phyloP scores from a whole-genome alignment of 1,140 invertebrate species.

The Probaryconus sp. region DNA sequence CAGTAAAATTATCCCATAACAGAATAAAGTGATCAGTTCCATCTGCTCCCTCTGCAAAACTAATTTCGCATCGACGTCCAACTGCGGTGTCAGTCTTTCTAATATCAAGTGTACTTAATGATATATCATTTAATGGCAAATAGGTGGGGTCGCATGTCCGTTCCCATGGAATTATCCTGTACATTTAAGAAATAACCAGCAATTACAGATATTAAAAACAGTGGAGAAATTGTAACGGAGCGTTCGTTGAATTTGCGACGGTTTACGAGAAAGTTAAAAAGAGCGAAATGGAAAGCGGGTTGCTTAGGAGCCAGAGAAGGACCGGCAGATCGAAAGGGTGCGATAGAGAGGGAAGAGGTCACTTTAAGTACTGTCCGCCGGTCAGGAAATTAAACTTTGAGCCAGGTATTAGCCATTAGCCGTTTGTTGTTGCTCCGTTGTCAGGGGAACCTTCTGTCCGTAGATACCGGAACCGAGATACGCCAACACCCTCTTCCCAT shows the following conservation, averaged over 20 bases:
- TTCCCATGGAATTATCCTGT: conserved; percentile 23
- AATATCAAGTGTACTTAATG: conserved; percentile 6
- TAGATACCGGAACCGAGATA: conserved; percentile 76
- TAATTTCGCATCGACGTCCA: conserved; percentile 2
- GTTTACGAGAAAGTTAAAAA: conserved; percentile 34
- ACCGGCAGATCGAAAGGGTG: background rate
- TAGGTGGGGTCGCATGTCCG: conserved; percentile 7
- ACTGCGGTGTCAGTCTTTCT: conserved; percentile 12
- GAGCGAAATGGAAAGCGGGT: conserved; percentile 12
- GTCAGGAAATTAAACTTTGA: conserved; percentile 78
- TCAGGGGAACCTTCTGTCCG: conserved; percentile 71
- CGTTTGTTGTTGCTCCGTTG: conserved; percentile 76
- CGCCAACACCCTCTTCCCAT: conserved; percentile 54
- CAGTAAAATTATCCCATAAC: too few species aligned
- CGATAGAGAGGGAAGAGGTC: conserved; percentile 54
- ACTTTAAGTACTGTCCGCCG: conserved; percentile 71
- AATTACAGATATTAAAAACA: conserved; percentile 55
- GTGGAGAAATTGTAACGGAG: conserved; percentile 22
- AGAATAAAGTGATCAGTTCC: too few species aligned
- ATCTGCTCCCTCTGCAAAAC: conserved; percentile 6
- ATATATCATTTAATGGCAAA: conserved; percentile 26
- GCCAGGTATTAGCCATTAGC: conserved; percentile 74
- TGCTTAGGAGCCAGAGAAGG: conserved; percentile 9
- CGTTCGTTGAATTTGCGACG: conserved; percentile 21
- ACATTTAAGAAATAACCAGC: conserved; percentile 38